Base-by-base conservation (phyloP, 2,113 vertebrate genomes). In the Quiscalus mexicanus region DNA sequence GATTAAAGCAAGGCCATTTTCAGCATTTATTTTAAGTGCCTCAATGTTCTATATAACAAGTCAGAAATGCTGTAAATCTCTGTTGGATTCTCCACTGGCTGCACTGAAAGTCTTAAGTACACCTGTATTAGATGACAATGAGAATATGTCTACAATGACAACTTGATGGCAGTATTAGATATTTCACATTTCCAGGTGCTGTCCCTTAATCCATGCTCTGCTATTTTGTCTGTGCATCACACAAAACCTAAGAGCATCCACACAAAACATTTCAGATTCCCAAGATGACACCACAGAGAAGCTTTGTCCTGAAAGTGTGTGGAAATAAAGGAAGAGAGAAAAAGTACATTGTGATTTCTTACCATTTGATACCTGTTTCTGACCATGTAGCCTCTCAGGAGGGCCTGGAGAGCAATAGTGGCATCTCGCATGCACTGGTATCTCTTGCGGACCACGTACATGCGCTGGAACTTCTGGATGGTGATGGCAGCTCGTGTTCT, bases 391-490 rank as follows among this genome's bases (percentile, higher is more conserved):
- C 99, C 99, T 91, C 99, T 98, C 25, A 99, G 94, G 70, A 99
- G 98, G 7, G 99, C 98, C 98, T 99, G 99, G 89, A 99, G 98
- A 87, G 96, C 97, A 49, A 99, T 75, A 3, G 99, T 98, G 0
- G 99, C 98, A 11, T 98, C 97, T 91, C 98, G 98, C 95, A 96
- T 99, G 93, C 97, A 87, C 25, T 65, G 98, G 98, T 99, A 99
- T 45, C 95, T 97, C 85, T 96, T 98, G 88, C 52, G 98, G 90
- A 98, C 97, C 92, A 98, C 97, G 3, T 96, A 99, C 99, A 99
- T 99, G 87, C 99, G 98, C 98, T 98, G 99, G 95, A 98, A 98
- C 97, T 99, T 99, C 98, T 99, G 99, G 90, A 99, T 99, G 89
- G 97, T 73, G 96, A 96, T 98, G 84, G 99, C 99, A 19, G 99